Evolutionary conservation across 2,113 vertebrate genomes (phyloP).

Genomic region (Vireo altiloquus): DNA sequence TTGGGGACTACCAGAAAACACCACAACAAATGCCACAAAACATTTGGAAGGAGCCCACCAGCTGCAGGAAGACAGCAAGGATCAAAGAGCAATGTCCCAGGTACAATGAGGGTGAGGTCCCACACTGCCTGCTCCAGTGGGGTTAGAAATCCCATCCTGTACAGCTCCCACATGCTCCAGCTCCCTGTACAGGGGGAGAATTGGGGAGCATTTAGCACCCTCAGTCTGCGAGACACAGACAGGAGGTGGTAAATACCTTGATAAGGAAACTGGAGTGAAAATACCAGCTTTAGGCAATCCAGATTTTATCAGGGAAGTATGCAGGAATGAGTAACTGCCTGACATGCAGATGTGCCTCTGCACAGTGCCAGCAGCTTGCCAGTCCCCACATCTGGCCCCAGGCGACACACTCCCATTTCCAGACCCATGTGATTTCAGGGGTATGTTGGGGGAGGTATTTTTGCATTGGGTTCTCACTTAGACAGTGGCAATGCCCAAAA

Average conservation of each 20-base stretch:
- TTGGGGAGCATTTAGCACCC: not conserved
- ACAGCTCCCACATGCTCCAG: not conserved
- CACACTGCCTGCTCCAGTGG: not conserved
- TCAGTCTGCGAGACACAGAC: constrained; percentile 33
- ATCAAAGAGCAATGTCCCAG: not conserved
- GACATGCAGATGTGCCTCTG: constrained; percentile 44
- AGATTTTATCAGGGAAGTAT: constrained; percentile 62
- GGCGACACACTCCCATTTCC: not conserved
- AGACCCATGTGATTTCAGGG: not conserved
- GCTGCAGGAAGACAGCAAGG: not conserved
- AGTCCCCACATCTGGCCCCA: constrained; percentile 26
- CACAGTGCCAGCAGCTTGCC: constrained; percentile 37
- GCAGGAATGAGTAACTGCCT: constrained; percentile 57
- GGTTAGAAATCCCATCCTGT: not conserved
- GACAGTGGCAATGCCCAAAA: not conserved
- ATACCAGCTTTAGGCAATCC: constrained; percentile 60
- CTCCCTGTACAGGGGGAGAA: not conserved
- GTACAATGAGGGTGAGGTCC: not conserved
- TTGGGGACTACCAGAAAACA: not conserved
- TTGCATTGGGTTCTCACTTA: not conserved
- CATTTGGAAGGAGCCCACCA: not conserved
- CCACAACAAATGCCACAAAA: not conserved
- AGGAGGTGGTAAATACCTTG: constrained; percentile 59
- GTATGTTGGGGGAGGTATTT: not conserved
- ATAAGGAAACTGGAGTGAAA: constrained; percentile 63